phyloP scores from a whole-genome alignment of 2,797 vertebrate species.

The Margarornis squamiger region DNA sequence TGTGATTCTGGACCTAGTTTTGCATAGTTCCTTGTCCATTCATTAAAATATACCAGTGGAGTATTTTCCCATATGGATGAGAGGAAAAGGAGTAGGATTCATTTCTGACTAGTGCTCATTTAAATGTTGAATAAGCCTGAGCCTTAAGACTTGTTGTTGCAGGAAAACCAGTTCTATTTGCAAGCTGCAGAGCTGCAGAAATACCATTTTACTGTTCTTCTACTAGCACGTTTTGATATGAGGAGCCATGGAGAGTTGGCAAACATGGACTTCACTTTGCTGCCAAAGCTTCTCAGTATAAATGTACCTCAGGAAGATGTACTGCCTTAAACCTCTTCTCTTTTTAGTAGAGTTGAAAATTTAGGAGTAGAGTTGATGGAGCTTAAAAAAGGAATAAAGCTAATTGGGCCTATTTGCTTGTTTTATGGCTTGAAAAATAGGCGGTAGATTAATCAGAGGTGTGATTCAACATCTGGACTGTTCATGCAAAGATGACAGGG shows the following conservation, averaged over 20 bases:
- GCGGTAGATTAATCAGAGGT: neutral
- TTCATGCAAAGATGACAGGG: neutral
- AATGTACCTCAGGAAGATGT: neutral
- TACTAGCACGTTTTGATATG: neutral
- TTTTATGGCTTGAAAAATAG: conserved; percentile 37
- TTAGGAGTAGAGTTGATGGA: neutral
- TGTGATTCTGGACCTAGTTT: neutral
- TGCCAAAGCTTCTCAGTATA: neutral
- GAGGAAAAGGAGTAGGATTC: neutral
- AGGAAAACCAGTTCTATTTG: neutral
- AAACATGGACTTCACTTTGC: neutral
- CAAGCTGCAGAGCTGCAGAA: neutral
- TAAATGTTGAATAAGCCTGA: neutral
- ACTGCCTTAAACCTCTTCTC: neutral
- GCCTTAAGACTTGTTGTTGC: neutral
- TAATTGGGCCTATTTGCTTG: conserved; percentile 5
- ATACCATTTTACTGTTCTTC: neutral
- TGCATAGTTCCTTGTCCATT: neutral
- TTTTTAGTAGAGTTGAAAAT: neutral
- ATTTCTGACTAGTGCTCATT: neutral
- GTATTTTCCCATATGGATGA: neutral
- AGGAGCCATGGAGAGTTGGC: neutral
- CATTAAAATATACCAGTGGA: neutral
- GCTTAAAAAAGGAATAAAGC: neutral
- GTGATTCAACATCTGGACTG: neutral